Conservation (phyloP, 2,113 vertebrate species). For the Apteryx mantelli region DNA sequence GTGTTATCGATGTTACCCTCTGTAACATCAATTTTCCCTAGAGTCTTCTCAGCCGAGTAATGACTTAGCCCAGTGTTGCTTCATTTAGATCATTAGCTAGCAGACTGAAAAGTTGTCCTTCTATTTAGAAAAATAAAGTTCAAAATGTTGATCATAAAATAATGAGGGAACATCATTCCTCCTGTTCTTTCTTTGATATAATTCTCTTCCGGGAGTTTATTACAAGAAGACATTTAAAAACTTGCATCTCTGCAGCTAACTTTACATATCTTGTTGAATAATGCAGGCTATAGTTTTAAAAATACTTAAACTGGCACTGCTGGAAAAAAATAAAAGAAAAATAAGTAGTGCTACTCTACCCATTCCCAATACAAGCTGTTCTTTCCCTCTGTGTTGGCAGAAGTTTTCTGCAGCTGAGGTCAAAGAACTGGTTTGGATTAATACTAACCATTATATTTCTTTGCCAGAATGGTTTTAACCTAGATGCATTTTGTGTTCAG, state of each 20-base stretch:
- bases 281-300: not conserved
- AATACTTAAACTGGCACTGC: not conserved
- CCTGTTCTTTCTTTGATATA: not conserved
- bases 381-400: not conserved
- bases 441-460: not conserved
- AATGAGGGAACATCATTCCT: not conserved
- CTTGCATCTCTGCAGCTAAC: not conserved
- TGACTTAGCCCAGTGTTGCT: not conserved
- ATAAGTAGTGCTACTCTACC: not conserved
- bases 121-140: not conserved
- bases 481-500: not conserved
- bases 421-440: not conserved
- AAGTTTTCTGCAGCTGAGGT: not conserved
- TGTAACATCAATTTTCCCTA: not conserved
- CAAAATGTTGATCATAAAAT: not conserved
- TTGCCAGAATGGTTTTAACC: not conserved
- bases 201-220: not conserved
- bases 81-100: not conserved
- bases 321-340: not conserved
- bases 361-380: not conserved
- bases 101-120: not conserved
- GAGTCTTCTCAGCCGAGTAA: not conserved
- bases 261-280: not conserved
- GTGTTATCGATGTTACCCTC: not conserved
- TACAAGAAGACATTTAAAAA: not conserved